A percentile compares a stretch with the other conserved stretches of the same genome.
Evolutionary conservation across 2,797 vertebrate genomes (phyloP).

Genomic region (Trematomus bernacchii): DNA sequence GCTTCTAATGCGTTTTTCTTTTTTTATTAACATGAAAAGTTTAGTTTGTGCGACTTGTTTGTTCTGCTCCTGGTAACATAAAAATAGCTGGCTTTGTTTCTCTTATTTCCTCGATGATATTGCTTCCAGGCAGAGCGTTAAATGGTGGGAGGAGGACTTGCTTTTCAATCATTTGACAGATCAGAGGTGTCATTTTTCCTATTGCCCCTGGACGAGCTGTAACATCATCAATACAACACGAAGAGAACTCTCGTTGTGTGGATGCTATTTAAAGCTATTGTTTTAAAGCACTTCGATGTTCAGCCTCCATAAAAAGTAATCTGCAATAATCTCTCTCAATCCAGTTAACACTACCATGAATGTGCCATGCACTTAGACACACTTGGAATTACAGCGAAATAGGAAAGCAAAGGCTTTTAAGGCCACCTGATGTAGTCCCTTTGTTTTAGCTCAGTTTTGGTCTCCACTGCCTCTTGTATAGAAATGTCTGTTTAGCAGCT

Average conservation of each 20-base stretch:
- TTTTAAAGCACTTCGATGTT: constrained; percentile 31
- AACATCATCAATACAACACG: constrained; percentile 39
- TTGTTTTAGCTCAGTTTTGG: not conserved
- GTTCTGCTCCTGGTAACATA: constrained; percentile 25
- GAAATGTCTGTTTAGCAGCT: not conserved
- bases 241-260: constrained; percentile 18
- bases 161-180: constrained; percentile 44
- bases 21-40: constrained; percentile 24
- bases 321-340: constrained; percentile 63
- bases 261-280: constrained; percentile 36
- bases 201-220: constrained; percentile 13
- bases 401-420: too few species aligned
- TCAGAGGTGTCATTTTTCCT: constrained; percentile 36
- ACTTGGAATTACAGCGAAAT: too few species aligned
- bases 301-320: constrained; percentile 49
- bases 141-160: constrained; percentile 22
- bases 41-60: constrained; percentile 39
- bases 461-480: not conserved
- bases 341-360: constrained; percentile 52
- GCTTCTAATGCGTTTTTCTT: constrained; percentile 3
- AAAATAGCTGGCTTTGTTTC: constrained; percentile 49
- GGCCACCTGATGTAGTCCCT: too few species aligned
- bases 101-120: constrained; percentile 41
- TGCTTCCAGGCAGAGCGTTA: constrained; percentile 41
- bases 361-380: constrained; percentile 7